Conservation (phyloP, 35 echinoderm and acorn worm genomes). For the Lytechinus pictus region DNA sequence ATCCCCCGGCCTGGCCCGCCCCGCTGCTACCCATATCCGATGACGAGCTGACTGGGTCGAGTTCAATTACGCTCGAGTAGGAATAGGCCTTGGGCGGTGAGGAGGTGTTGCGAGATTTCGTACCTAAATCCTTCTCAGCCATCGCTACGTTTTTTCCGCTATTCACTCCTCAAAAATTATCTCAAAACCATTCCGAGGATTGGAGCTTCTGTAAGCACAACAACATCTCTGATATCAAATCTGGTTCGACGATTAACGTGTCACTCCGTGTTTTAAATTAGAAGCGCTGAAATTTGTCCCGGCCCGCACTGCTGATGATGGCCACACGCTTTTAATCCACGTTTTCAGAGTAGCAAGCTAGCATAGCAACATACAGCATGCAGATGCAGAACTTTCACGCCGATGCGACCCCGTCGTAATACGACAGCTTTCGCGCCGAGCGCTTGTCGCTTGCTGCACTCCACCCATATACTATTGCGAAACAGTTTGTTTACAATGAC, state of each 20-base stretch:
- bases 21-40: slow-evolving; percentile 49
- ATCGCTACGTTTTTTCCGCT: background rate
- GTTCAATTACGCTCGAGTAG: slow-evolving; percentile 38
- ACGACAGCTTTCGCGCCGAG: too few species aligned
- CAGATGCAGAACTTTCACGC: background rate
- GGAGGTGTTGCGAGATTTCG: background rate
- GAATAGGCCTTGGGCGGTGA: slow-evolving; percentile 9
- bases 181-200: background rate
- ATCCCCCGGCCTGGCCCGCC: background rate
- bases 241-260: too few species aligned
- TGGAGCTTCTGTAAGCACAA: background rate
- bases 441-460: too few species aligned
- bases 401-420: background rate
- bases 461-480: too few species aligned
- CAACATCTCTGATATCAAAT: background rate
- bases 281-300: too few species aligned
- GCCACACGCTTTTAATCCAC: too few species aligned
- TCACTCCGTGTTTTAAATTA: too few species aligned
- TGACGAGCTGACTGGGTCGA: slow-evolving; percentile 37
- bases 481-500: background rate
- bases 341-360: too few species aligned
- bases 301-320: too few species aligned
- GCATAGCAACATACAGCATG: too few species aligned
- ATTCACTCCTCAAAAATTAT: background rate
- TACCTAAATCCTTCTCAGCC: slow-evolving; percentile 24